phyloP scores from a whole-genome alignment of 2,113 vertebrate species.

The Agapornis roseicollis region DNA sequence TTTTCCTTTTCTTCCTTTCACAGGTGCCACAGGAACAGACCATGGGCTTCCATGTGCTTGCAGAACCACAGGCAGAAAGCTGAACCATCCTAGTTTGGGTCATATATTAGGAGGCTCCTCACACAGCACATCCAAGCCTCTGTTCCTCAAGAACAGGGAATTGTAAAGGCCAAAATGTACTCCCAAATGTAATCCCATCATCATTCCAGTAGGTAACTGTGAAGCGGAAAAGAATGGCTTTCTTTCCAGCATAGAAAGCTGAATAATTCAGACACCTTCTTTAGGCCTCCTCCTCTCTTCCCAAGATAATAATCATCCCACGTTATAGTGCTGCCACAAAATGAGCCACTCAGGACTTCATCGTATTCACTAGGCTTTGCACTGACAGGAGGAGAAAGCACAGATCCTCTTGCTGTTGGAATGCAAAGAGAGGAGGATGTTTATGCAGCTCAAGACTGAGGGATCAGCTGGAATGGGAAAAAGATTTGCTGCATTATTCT shows the following conservation, averaged over 20 bases:
- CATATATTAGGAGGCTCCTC: not conserved
- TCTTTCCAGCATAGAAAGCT: not conserved
- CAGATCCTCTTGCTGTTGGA: not conserved
- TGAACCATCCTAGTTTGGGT: not conserved
- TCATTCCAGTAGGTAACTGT: not conserved
- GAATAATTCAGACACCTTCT: conserved; percentile 16
- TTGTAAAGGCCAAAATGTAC: not conserved
- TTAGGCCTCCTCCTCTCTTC: conserved; percentile 2
- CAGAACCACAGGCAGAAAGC: not conserved
- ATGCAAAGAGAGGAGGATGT: not conserved
- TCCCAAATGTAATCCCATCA: not conserved
- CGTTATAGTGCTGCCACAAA: conserved; percentile 12
- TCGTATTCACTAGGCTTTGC: not conserved
- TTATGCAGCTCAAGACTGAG: not conserved
- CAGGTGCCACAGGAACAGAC: not conserved
- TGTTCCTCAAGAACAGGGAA: not conserved
- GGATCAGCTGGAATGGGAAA: not conserved
- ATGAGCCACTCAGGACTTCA: not conserved
- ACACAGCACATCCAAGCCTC: not conserved
- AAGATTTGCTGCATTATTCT: not conserved
- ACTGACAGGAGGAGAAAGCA: not conserved
- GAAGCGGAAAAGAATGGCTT: not conserved
- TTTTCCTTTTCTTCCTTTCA: not conserved
- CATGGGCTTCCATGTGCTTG: not conserved
- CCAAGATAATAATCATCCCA: not conserved